These are phyloP conservation scores for Anisognathus igniventris DNA, from an alignment of 2,797 vertebrate species.

Conservation along the genomic window DNA sequence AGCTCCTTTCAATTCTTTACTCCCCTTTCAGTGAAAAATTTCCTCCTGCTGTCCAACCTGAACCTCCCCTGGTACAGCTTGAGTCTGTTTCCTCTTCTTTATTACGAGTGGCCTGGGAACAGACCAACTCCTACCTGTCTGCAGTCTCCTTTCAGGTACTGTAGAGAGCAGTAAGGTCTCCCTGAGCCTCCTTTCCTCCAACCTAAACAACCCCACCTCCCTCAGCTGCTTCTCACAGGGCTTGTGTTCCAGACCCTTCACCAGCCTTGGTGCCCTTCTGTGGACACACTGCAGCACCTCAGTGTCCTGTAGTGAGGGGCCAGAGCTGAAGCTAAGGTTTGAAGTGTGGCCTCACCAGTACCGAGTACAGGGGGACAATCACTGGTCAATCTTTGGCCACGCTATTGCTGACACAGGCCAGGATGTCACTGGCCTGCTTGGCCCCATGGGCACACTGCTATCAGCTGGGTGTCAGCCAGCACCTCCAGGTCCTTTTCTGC, in stretches of 20 bases:
- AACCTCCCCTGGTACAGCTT: not conserved
- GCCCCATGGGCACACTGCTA: not conserved
- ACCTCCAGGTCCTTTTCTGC: not conserved
- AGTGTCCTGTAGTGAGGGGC: not conserved
- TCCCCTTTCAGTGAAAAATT: not conserved
- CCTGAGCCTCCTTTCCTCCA: not conserved
- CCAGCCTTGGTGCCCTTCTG: not conserved
- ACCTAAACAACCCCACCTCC: not conserved
- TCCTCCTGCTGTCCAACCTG: not conserved
- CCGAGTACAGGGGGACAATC: fast-evolving
- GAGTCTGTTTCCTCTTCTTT: not conserved
- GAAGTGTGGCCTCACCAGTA: not conserved
- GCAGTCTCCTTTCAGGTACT: not conserved
- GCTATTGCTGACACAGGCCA: not conserved
- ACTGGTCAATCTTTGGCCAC: not conserved
- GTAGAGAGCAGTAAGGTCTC: not conserved
- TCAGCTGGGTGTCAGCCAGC: not conserved
- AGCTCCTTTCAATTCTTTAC: not conserved
- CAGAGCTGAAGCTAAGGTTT: not conserved
- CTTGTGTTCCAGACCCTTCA: not conserved
- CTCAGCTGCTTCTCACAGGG: not conserved
- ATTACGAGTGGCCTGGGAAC: fast-evolving
- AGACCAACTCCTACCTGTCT: not conserved
- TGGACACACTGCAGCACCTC: not conserved
- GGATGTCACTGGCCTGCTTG: not conserved